These are phyloP conservation scores for Agriopis aurantiaria DNA, from an alignment of 2,888 invertebrate genomes.

Conservation along the genomic window DNA sequence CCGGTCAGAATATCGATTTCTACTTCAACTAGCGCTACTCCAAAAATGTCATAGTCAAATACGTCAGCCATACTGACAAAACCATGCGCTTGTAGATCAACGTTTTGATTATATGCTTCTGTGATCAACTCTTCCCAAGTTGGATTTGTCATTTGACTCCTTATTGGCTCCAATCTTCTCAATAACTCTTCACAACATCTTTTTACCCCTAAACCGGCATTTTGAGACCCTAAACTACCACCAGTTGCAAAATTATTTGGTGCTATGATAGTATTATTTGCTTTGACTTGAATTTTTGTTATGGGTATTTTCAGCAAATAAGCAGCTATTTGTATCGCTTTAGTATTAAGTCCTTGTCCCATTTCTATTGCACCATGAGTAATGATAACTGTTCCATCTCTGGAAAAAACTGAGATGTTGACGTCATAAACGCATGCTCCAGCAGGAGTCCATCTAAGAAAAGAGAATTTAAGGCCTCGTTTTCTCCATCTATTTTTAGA, in stretches of 20 bases:
- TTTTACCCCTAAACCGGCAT: conserved; percentile 83
- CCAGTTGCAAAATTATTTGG: conserved; percentile 89
- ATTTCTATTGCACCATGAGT: conserved; percentile 88
- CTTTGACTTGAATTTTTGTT: conserved; percentile 88
- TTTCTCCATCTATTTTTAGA: conserved; percentile 90
- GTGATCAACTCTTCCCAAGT: conserved; percentile 81
- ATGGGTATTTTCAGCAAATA: conserved; percentile 88
- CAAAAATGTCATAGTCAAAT: conserved; percentile 75
- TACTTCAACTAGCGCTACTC: conserved; percentile 87
- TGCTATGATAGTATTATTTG: conserved; percentile 85
- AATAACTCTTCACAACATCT: conserved; percentile 79
- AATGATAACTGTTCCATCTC: conserved; percentile 87
- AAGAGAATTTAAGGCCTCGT: conserved; percentile 87
- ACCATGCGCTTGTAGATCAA: conserved; percentile 64
- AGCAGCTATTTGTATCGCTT: conserved; percentile 89
- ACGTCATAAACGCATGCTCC: conserved; percentile 69
- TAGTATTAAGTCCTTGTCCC: conserved; percentile 91
- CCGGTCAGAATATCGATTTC: conserved; percentile 91
- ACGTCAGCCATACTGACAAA: conserved; percentile 51
- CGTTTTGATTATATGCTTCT: conserved; percentile 65
- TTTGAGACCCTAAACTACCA: conserved; percentile 89
- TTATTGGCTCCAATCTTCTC: conserved; percentile 75
- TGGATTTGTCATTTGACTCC: conserved; percentile 65
- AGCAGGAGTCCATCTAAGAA: conserved; percentile 85
- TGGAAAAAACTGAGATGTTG: conserved; percentile 87